Evolutionary conservation across 2,113 vertebrate genomes (phyloP).

Genomic region (Amia ocellicauda): DNA sequence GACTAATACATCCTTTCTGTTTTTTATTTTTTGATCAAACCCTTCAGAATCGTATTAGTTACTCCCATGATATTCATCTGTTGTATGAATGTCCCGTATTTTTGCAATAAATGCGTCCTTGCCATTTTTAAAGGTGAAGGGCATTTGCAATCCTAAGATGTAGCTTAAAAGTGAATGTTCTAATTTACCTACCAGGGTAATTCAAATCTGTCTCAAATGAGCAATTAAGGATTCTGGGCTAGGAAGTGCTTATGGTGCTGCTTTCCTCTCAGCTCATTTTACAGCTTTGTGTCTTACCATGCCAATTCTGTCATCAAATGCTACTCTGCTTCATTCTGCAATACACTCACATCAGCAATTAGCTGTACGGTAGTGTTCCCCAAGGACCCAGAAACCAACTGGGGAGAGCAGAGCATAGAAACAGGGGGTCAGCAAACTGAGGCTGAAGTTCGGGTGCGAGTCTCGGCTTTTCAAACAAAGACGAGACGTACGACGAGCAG

Average conservation of each 20-base stretch:
- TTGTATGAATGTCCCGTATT: not conserved
- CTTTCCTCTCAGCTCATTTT: not conserved
- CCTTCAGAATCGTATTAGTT: no score
- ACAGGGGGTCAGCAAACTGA: no score
- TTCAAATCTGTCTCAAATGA: not conserved
- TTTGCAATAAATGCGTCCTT: conserved; percentile 5
- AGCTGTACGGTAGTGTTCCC: not conserved
- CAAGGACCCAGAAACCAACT: not conserved
- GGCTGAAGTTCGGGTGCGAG: no score
- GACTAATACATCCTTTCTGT: no score
- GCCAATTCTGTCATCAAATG: conserved; percentile 7
- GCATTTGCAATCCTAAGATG: not conserved
- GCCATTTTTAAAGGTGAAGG: not conserved
- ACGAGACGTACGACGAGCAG: no score
- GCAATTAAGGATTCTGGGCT: not conserved
- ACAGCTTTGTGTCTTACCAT: conserved; percentile 2
- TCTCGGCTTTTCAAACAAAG: no score
- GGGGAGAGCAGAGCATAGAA: not conserved
- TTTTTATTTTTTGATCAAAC: no score
- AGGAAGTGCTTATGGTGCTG: conserved; percentile 5
- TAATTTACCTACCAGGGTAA: not conserved
- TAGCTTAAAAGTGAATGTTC: not conserved
- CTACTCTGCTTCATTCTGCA: not conserved
- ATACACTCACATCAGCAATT: conserved; percentile 9
- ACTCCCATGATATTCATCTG: no score